Base-by-base conservation (phyloP, 23 tunicate genomes). In the Pegea sp. region DNA sequence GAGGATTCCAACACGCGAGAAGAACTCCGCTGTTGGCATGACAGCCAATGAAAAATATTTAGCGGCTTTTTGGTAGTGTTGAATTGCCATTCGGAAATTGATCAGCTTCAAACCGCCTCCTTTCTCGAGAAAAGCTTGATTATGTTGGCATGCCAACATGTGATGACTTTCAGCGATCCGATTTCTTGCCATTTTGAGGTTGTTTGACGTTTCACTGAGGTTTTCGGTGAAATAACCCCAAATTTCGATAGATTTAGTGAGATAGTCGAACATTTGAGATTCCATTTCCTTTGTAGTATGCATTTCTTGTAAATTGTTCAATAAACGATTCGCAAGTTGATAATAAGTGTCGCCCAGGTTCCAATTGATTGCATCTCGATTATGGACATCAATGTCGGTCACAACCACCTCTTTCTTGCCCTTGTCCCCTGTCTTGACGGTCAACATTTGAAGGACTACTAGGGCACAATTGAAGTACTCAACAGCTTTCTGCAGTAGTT, bases 11-110 rank as follows among this genome's bases (percentile, higher is more conserved):
- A 38, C 46, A 11, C 46, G 11, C 46, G 46, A 38, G 46, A 38
- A 38, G 46, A 38, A 38, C 46, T 38, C 46, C 13, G 46, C 46
- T 11, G 46, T 38, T 38, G 46, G 46, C 46, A 38, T 38, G 46
- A 38, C 46, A 38, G 46, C 46, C 13, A 38, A 16, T 16, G 46
- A 11, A 16, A 38, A 38, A 16, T 8, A 38, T 16, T 11, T 38
- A 8, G 46, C 46, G 13, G 46, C 46, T 16, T 38, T 38, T 16
- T 38, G 46, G 46, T 38, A 38, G 16, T 38, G 46, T 16, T 38
- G 11, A 16, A 38, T 38, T 16, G 46, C 46, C 46, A 8, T 38
- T 38, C 16, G 46, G 46, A 38, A 38, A 16, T 38, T 38, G 46
- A 16, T 38, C 46, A 16, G 13, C 16, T 38, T 38, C 46, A 8